Conservation (phyloP, 53 echinoderm and acorn worm genomes). For the Luidia sarsii region DNA sequence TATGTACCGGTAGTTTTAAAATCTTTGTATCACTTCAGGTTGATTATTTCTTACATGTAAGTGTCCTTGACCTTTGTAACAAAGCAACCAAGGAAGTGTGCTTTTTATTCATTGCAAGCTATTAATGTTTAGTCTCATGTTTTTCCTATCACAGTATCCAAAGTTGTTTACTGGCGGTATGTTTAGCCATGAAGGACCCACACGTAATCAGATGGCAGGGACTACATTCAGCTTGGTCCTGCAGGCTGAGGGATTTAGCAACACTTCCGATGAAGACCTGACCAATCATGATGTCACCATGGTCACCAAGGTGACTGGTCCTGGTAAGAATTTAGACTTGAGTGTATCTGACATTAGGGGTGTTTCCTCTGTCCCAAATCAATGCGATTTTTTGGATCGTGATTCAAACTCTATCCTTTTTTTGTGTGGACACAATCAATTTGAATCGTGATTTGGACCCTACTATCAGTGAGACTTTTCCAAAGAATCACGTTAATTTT, state of each 20-base stretch:
- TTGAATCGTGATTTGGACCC: no score
- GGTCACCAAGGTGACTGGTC: slow-evolving; percentile 82
- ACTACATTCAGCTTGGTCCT: slow-evolving; percentile 72
- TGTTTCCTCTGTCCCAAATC: no score
- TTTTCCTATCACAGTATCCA: slow-evolving; percentile 59
- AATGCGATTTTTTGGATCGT: no score
- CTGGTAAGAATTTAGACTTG: no score
- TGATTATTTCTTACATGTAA: no score
- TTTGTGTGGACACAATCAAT: no score
- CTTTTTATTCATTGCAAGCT: not conserved
- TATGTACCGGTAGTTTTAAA: no score
- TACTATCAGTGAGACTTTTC: no score
- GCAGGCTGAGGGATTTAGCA: slow-evolving; percentile 79
- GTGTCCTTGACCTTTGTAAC: not conserved
- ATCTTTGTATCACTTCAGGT: not conserved
- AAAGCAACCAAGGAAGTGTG: no score
- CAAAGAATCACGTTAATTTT: no score
- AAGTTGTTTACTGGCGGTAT: slow-evolving; percentile 70
- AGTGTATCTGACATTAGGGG: no score
- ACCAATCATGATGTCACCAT: slow-evolving; percentile 70
- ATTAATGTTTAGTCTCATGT: not conserved
- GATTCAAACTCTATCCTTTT: no score
- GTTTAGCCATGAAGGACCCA: slow-evolving; percentile 86
- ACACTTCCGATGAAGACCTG: slow-evolving; percentile 51
- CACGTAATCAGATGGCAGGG: slow-evolving; percentile 76